These are phyloP conservation scores for Diorhabda sublineata DNA, from an alignment of 1,140 invertebrate species.

Conservation along the genomic window DNA sequence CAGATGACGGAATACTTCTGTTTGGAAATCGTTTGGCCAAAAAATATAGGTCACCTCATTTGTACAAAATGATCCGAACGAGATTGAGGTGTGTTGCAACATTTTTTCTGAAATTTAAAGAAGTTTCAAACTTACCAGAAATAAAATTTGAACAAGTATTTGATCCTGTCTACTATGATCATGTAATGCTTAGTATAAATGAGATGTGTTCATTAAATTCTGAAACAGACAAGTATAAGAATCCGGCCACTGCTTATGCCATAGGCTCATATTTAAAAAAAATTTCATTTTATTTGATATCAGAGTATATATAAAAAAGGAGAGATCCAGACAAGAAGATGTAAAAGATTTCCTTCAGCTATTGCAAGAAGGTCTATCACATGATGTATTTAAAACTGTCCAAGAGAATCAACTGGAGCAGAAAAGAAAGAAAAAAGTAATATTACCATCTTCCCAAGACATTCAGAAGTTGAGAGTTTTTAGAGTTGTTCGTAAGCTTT, in stretches of 20 bases:
- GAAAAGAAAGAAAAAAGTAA: slow-evolving; percentile 10
- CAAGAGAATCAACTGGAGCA: slow-evolving; percentile 8
- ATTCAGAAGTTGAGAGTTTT: background rate
- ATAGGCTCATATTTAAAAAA: background rate
- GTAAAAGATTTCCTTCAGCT: slow-evolving; percentile 9
- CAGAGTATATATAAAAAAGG: slow-evolving; percentile 10
- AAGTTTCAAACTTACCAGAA: too few species aligned
- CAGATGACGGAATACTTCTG: too few species aligned
- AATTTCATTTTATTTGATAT: background rate
- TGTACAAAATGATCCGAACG: too few species aligned
- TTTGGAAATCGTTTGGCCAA: too few species aligned
- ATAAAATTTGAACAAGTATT: too few species aligned
- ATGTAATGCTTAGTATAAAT: too few species aligned
- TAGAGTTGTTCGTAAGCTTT: background rate
- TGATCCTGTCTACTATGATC: too few species aligned
- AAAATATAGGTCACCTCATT: too few species aligned
- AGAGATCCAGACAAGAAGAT: background rate
- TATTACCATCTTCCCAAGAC: slow-evolving; percentile 4
- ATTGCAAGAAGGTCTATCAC: slow-evolving; percentile 6
- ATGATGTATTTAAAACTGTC: slow-evolving; percentile 14
- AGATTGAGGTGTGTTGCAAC: too few species aligned
- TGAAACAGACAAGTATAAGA: slow-evolving; percentile 6
- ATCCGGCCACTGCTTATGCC: background rate
- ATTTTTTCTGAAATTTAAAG: too few species aligned
- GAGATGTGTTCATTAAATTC: too few species aligned